Percentiles rank a stretch among this genome's conserved stretches.
These are phyloP conservation scores for Adelges cooleyi DNA, from an alignment of 1,140 invertebrate species.

Conservation along the genomic window DNA sequence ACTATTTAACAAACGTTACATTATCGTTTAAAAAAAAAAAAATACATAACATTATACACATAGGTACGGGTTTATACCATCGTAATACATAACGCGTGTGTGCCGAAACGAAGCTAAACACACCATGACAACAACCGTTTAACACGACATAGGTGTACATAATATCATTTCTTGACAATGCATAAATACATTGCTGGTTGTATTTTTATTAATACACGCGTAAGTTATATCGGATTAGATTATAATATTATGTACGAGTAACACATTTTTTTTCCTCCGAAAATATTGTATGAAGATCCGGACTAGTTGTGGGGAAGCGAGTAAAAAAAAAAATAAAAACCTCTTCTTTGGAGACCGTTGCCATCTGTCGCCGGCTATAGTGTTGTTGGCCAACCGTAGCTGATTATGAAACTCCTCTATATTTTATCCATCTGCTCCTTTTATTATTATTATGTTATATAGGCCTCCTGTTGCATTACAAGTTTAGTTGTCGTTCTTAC, in stretches of 20 bases:
- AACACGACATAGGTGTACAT: too few species aligned
- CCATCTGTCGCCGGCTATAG: constrained; percentile 12
- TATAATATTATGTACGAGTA: neutral
- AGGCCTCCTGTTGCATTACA: constrained; percentile 18
- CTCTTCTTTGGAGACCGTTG: constrained; percentile 7
- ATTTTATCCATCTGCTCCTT: constrained; percentile 25
- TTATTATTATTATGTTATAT: constrained; percentile 23
- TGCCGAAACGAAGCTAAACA: too few species aligned
- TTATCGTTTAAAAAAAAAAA: too few species aligned
- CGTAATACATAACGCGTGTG: too few species aligned
- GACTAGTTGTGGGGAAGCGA: neutral
- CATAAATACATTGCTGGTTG: too few species aligned
- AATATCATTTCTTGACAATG: too few species aligned
- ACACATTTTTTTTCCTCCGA: neutral
- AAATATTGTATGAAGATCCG: constrained; percentile 18
- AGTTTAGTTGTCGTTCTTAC: constrained; percentile 20
- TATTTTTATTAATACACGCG: too few species aligned
- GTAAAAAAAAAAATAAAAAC: constrained; percentile 10
- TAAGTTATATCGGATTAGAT: neutral
- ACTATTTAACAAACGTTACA: too few species aligned
- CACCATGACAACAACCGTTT: too few species aligned
- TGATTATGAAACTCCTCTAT: constrained; percentile 21
- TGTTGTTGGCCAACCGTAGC: constrained; percentile 26
- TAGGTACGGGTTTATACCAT: too few species aligned
- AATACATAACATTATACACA: too few species aligned